Conservation (phyloP, 2,888 invertebrate species). For the Deladenus siricidicola region DNA sequence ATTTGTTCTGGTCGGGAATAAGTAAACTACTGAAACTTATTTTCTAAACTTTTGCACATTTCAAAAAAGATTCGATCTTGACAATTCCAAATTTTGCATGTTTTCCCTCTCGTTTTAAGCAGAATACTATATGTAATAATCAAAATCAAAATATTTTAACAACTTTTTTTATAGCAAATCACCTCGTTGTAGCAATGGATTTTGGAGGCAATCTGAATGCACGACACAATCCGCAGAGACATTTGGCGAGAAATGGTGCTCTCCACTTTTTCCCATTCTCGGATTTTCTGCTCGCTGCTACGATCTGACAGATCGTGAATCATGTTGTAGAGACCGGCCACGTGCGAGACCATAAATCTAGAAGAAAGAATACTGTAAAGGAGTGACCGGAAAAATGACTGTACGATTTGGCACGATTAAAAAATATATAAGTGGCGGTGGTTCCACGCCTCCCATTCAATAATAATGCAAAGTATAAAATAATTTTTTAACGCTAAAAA, state of each 20-base stretch:
- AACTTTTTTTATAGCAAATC: not conserved
- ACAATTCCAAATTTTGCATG: too few relatives aligned
- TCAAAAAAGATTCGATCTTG: too few relatives aligned
- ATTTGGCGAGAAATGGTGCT: constrained; percentile 35
- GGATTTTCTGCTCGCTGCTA: constrained; percentile 16
- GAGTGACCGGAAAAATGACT: too few relatives aligned
- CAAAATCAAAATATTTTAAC: not conserved
- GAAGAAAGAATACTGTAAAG: not conserved
- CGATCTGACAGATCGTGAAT: constrained; percentile 9
- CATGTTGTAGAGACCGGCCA: constrained; percentile 6
- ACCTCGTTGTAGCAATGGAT: constrained; percentile 54
- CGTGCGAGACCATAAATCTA: constrained; percentile 10
- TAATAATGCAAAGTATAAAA: not conserved
- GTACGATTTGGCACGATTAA: too few relatives aligned
- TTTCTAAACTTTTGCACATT: too few relatives aligned
- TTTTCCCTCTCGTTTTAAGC: too few relatives aligned
- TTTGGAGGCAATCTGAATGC: constrained; percentile 57
- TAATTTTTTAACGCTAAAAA: too few relatives aligned
- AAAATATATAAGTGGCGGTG: too few relatives aligned
- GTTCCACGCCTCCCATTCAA: not conserved
- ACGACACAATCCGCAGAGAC: constrained; percentile 53
- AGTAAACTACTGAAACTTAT: too few relatives aligned
- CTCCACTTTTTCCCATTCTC: constrained; percentile 43
- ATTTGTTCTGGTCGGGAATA: too few relatives aligned
- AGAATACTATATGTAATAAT: too few relatives aligned